Conservation (phyloP, 2,888 invertebrate genomes). For the Cephus runcator region DNA sequence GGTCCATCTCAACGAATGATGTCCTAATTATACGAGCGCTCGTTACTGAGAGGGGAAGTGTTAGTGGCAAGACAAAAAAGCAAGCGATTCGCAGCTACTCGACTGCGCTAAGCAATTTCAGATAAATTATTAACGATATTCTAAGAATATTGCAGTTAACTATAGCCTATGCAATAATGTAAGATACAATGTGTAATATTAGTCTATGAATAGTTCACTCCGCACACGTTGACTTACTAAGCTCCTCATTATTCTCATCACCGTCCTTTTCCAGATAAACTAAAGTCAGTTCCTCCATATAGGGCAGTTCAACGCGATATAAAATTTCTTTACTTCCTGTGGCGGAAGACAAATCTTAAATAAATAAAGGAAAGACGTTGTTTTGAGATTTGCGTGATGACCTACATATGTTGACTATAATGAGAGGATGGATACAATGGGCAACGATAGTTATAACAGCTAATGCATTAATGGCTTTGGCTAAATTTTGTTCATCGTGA, state of each 20-base stretch:
- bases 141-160: background rate
- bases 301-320: slow-evolving; percentile 92
- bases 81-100: slow-evolving; percentile 42
- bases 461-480: background rate
- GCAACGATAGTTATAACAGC: background rate
- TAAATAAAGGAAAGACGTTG: slow-evolving; percentile 28
- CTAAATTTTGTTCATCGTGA: background rate
- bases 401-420: background rate
- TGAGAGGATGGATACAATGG: background rate
- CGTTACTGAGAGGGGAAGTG: background rate
- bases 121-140: background rate
- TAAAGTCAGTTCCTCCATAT: slow-evolving; percentile 94
- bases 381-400: background rate
- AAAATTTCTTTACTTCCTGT: slow-evolving; percentile 80
- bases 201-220: slow-evolving; percentile 14
- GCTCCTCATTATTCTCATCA: slow-evolving; percentile 67
- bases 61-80: slow-evolving; percentile 13
- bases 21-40: background rate
- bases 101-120: slow-evolving; percentile 36
- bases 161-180: background rate
- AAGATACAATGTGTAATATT: background rate
- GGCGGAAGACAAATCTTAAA: slow-evolving; percentile 55
- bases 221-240: slow-evolving; percentile 55
- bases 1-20: background rate
- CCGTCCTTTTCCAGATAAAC: slow-evolving; percentile 91